Evolutionary conservation across 2,113 vertebrate genomes (phyloP).

Genomic region (Antennarius striatus): DNA sequence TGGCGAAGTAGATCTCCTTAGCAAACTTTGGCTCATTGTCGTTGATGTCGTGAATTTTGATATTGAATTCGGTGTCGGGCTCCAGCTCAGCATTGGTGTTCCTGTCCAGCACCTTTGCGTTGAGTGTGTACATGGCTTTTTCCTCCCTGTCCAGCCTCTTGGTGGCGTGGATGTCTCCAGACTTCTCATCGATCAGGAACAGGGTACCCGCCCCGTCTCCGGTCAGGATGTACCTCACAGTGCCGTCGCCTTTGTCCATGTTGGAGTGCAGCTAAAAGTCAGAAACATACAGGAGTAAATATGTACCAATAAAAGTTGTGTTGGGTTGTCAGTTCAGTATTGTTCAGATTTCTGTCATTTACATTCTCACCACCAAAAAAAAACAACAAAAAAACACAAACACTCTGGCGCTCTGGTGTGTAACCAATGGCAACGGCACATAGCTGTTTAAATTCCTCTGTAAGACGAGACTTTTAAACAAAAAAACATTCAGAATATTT

Average conservation of each 20-base stretch:
- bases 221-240: conserved; percentile 92
- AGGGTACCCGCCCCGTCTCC: conserved; percentile 94
- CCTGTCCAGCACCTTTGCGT: conserved; percentile 92
- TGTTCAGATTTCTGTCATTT: too few species aligned
- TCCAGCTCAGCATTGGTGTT: conserved; percentile 91
- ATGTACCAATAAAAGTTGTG: background rate
- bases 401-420: background rate
- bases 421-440: conserved; percentile 1
- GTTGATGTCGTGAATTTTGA: conserved; percentile 99
- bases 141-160: conserved; percentile 97
- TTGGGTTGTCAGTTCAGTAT: background rate
- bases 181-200: conserved; percentile 96
- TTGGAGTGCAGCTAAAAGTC: conserved; percentile 91
- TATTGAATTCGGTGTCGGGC: conserved; percentile 95
- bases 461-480: background rate
- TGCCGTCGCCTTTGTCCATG: conserved; percentile 94
- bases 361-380: too few species aligned
- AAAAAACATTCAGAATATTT: background rate
- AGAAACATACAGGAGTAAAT: background rate
- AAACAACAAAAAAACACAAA: background rate
- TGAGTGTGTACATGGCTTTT: conserved; percentile 90
- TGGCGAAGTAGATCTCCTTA: conserved; percentile 89
- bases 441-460: background rate
- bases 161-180: conserved; percentile 96
- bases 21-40: conserved; percentile 96